Base-by-base conservation (phyloP, 2,888 invertebrate species). In the Incurvaria masculella region DNA sequence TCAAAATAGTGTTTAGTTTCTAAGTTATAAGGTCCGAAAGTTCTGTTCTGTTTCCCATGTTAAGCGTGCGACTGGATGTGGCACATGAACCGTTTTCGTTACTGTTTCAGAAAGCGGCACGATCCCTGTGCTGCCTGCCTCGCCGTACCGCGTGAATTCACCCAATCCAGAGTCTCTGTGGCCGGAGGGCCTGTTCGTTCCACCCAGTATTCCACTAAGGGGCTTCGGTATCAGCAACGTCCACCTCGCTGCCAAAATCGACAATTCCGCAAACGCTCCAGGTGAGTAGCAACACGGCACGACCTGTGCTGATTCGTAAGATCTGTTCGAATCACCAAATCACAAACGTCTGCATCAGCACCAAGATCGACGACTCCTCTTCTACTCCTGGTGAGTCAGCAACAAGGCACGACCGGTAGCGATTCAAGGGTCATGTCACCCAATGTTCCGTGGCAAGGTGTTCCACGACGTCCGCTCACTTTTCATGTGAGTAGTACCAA, bases 151-250 rank as follows among this genome's bases (percentile, higher is more conserved):
- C 55, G 75, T 79, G 50, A 72, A 79, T 56, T 79, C 79, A 0
- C 69, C 79, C 2, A 78, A 81, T 48, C 80, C 80, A 0, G 81
- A 82, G 56, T 74, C 80, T 0, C 60, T 82, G 26, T 81, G 82
- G 82, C 82, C 82, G 0, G 69, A 75, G 44, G 82, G 81, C 1
- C 64, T 82, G 26, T 81, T 80, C 56, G 53, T 82, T 46, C 79
- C 81, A 3, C 80, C 81, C 0, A 53, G 70, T 16, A 59, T 60
- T 44, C 61, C 72, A 0, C 65, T 69, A 10, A 23, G 23, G 18
- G 59, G 60, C 18, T 67, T 68, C 52, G 57, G 58, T 46, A 59
- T 53, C 57, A 54, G 51, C 52, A 60, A 54, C 60, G 66, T 55
- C 42, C 66, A 60, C 53, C 72, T 40, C 59, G 80, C 41, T 63